These are phyloP conservation scores for Halichoerus grypus DNA, from an alignment of 2,113 vertebrate genomes.

Conservation along the genomic window DNA sequence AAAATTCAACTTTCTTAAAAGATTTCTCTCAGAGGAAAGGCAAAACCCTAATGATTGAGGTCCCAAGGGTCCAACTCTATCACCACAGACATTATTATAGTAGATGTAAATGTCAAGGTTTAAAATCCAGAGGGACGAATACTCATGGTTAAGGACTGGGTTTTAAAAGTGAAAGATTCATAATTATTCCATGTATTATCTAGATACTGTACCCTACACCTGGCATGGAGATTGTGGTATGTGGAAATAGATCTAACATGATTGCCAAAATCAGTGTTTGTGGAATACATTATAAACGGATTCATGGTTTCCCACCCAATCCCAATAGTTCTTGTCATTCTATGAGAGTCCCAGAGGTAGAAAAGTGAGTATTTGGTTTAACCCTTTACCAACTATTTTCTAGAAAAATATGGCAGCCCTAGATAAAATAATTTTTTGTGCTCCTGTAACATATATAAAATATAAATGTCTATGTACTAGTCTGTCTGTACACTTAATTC, in stretches of 20 bases:
- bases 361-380: slow-evolving; percentile 38
- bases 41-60: background rate
- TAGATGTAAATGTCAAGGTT: background rate
- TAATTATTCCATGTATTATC: background rate
- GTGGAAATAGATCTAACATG: background rate
- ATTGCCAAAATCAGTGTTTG: background rate
- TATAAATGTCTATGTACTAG: background rate
- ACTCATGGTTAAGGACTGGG: background rate
- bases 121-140: slow-evolving; percentile 10
- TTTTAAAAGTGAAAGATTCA: slow-evolving; percentile 34
- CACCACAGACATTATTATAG: background rate
- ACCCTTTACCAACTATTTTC: slow-evolving; percentile 18
- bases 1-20: slow-evolving; percentile 40
- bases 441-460: background rate
- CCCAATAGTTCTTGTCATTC: background rate
- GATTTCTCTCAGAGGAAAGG: slow-evolving; percentile 21
- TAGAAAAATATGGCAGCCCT: slow-evolving; percentile 16
- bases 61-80: background rate
- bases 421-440: background rate
- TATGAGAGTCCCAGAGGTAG: background rate
- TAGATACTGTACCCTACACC: background rate
- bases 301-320: background rate
- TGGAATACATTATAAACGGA: slow-evolving; percentile 29
- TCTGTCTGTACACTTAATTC: background rate
- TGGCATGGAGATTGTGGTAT: background rate